Conservation (phyloP, 2,113 vertebrate genomes). For the Sceloporus undulatus region DNA sequence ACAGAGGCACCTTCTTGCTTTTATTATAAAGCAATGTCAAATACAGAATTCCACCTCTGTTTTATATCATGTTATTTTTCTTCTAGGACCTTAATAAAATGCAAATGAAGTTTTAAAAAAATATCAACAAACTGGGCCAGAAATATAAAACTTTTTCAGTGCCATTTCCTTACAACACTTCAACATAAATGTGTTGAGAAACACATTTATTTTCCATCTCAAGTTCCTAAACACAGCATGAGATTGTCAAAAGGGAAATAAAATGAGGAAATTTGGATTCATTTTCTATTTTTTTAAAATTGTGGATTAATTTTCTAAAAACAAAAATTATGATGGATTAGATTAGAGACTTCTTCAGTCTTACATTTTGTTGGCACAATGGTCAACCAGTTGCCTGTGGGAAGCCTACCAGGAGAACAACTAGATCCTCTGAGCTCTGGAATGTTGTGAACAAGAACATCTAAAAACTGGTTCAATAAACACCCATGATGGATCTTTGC, state of each 20-base stretch:
- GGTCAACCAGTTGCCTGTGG: too few relatives aligned
- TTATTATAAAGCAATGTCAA: conserved; percentile 56
- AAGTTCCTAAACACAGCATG: background rate
- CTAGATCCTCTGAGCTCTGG: too few relatives aligned
- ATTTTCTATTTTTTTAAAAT: too few relatives aligned
- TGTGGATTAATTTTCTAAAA: too few relatives aligned
- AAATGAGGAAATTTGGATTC: background rate
- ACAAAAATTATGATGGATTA: too few relatives aligned
- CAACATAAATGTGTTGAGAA: background rate
- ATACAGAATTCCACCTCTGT: conserved; percentile 40
- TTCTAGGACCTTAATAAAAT: conserved; percentile 59
- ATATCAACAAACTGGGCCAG: conserved; percentile 23
- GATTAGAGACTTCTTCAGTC: too few relatives aligned
- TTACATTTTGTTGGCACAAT: too few relatives aligned
- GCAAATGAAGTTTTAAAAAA: conserved; percentile 57
- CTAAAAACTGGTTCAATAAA: too few relatives aligned
- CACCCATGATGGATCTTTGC: too few relatives aligned
- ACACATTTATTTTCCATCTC: background rate
- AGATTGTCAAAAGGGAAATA: background rate
- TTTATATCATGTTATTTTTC: conserved; percentile 56
- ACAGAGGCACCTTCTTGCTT: conserved; percentile 60
- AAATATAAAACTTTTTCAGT: conserved; percentile 29
- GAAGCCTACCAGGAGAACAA: too few relatives aligned
- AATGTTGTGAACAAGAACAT: too few relatives aligned
- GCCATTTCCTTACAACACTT: accelerated